A percentile compares a stretch with the other conserved stretches of the same genome.
phyloP scores from a whole-genome alignment of 2,797 vertebrate genomes.

The Acanthurus leucopareius region DNA sequence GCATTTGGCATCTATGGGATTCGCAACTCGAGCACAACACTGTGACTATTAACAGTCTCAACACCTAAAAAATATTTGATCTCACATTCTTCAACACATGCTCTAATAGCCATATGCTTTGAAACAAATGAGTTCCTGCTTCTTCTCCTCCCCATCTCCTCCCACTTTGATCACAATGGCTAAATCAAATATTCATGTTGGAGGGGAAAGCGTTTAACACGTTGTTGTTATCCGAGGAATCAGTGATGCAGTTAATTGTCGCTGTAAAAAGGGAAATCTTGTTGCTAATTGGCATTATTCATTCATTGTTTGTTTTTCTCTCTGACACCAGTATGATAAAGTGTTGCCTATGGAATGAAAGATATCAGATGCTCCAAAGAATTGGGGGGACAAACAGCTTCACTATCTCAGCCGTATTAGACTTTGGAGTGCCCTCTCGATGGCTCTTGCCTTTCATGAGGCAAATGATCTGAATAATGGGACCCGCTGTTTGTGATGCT shows the following conservation, averaged over 20 bases:
- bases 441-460: slow-evolving; percentile 68
- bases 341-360: slow-evolving; percentile 41
- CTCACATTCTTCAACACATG: slow-evolving; percentile 70
- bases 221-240: slow-evolving; percentile 69
- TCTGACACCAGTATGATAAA: slow-evolving; percentile 45
- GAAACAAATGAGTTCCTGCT: slow-evolving; percentile 67
- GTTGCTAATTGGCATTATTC: slow-evolving; percentile 61
- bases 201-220: slow-evolving; percentile 62
- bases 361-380: slow-evolving; percentile 52
- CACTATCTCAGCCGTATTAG: slow-evolving; percentile 22
- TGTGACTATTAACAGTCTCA: slow-evolving; percentile 55
- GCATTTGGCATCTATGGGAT: slow-evolving; percentile 11
- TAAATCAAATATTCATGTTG: slow-evolving; percentile 73
- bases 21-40: slow-evolving; percentile 36
- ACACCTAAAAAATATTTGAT: slow-evolving; percentile 67
- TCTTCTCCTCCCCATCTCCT: slow-evolving; percentile 49
- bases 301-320: slow-evolving; percentile 21
- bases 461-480: slow-evolving; percentile 66
- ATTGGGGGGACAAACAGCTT: slow-evolving; percentile 29
- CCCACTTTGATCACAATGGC: slow-evolving; percentile 52
- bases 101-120: slow-evolving; percentile 63
- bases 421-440: slow-evolving; percentile 61
- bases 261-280: slow-evolving; percentile 65
- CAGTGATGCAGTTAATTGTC: slow-evolving; percentile 72
- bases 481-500: slow-evolving; percentile 45